Percentiles rank a stretch among this genome's conserved stretches.
phyloP scores from a whole-genome alignment of 2,888 invertebrate species.

The Leptinotarsa juncta region DNA sequence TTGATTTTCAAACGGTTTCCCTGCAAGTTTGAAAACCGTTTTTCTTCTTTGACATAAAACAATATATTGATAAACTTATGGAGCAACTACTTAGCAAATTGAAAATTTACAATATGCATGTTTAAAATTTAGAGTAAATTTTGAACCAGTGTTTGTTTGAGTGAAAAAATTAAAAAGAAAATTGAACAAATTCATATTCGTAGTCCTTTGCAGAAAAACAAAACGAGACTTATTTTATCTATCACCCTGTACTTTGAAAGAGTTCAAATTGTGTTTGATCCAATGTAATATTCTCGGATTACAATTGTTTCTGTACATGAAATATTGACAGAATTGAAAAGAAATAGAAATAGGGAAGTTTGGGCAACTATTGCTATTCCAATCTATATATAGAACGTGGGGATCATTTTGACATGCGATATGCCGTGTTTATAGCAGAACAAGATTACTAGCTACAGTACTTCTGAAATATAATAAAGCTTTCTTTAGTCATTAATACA shows the following conservation, averaged over 20 bases:
- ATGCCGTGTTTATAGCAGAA: constrained; percentile 49
- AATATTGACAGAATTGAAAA: constrained; percentile 8
- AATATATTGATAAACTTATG: no score
- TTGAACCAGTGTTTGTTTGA: no score
- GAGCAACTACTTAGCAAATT: no score
- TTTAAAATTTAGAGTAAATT: no score
- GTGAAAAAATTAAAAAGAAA: no score
- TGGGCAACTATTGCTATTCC: constrained; percentile 8
- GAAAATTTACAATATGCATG: no score
- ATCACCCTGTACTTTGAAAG: not conserved
- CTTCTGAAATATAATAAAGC: constrained; percentile 44
- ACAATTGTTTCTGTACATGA: constrained; percentile 10
- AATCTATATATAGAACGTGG: constrained; percentile 31
- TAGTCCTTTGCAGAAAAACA: no score
- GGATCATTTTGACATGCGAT: constrained; percentile 53
- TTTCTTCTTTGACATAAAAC: no score
- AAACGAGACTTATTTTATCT: not conserved
- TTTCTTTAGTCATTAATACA: constrained; percentile 43
- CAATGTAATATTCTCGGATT: constrained; percentile 7
- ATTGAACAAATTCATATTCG: no score
- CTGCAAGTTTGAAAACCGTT: no score
- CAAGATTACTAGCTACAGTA: constrained; percentile 41
- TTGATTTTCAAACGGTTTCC: no score
- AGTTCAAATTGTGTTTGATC: constrained; percentile 14
- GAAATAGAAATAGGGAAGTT: constrained; percentile 11